phyloP scores from a whole-genome alignment of 2,113 vertebrate genomes.

The Misgurnus mizolepis region DNA sequence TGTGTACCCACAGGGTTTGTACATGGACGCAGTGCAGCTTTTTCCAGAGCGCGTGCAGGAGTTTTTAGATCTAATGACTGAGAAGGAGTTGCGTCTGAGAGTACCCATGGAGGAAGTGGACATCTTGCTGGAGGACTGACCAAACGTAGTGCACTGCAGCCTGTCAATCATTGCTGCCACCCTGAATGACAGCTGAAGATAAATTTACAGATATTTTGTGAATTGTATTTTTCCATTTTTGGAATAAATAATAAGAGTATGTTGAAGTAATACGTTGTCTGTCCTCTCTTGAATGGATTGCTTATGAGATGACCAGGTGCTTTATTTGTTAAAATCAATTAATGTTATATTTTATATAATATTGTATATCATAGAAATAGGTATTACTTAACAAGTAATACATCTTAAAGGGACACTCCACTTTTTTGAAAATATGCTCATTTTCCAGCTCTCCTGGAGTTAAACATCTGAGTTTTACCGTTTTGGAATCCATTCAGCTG shows the following conservation, averaged over 20 bases:
- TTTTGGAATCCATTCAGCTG: too few species aligned
- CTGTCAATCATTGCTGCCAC: neutral
- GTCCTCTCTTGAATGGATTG: neutral
- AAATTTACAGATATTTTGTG: neutral
- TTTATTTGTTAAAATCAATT: too few species aligned
- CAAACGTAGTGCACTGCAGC: slow-evolving; percentile 4
- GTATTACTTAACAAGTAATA: too few species aligned
- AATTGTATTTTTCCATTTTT: slow-evolving; percentile 20
- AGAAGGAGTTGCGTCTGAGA: slow-evolving; percentile 83
- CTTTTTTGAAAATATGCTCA: too few species aligned
- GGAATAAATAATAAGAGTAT: slow-evolving; percentile 2
- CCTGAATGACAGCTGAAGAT: neutral
- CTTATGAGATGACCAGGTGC: too few species aligned
- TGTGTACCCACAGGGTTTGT: slow-evolving; percentile 70
- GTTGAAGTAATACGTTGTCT: neutral
- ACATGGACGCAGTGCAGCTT: slow-evolving; percentile 79
- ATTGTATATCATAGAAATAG: too few species aligned
- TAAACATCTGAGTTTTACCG: too few species aligned
- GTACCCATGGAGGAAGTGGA: slow-evolving; percentile 84
- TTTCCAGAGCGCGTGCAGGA: slow-evolving; percentile 82
- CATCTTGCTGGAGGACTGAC: slow-evolving; percentile 80
- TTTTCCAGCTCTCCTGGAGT: too few species aligned
- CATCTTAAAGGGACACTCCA: too few species aligned
- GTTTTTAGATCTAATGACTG: slow-evolving; percentile 80
- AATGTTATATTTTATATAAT: too few species aligned